Conservation (phyloP, 2,888 invertebrate genomes). For the Mesorhabditis sp. region DNA sequence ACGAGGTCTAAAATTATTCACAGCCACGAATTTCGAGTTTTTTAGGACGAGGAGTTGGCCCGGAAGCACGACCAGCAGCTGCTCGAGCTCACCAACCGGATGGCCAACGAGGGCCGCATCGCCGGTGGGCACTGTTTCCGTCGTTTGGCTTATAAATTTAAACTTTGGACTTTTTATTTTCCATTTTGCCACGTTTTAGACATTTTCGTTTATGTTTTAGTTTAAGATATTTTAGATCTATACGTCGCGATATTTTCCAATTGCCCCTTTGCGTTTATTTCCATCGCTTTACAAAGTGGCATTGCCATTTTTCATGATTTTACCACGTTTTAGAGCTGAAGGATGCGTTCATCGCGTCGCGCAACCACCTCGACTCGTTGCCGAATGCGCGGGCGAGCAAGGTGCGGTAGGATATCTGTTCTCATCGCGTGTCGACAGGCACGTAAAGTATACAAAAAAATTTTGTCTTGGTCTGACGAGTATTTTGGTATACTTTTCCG, state of each 20-base stretch:
- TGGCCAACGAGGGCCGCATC: not conserved
- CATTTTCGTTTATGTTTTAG: no score
- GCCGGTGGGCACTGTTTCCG: not conserved
- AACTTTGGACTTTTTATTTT: no score
- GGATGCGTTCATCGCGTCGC: not conserved
- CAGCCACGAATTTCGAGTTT: not conserved
- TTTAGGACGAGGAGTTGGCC: slow-evolving; percentile 3
- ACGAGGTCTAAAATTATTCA: no score
- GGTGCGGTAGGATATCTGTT: not conserved
- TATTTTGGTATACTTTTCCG: not conserved
- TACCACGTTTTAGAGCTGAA: not conserved
- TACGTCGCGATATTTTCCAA: no score
- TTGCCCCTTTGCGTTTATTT: no score
- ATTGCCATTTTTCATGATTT: not conserved
- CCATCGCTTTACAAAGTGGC: no score
- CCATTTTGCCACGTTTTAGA: no score
- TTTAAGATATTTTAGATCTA: no score
- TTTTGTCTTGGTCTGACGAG: no score
- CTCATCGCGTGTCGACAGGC: no score
- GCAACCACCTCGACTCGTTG: not conserved
- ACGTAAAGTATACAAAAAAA: no score
- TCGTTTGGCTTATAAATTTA: no score
- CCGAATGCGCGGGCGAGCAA: slow-evolving; percentile 1
- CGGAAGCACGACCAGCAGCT: not conserved
- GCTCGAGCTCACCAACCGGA: not conserved